Base-by-base conservation (phyloP, 2,113 vertebrate genomes). In the Equus przewalskii region DNA sequence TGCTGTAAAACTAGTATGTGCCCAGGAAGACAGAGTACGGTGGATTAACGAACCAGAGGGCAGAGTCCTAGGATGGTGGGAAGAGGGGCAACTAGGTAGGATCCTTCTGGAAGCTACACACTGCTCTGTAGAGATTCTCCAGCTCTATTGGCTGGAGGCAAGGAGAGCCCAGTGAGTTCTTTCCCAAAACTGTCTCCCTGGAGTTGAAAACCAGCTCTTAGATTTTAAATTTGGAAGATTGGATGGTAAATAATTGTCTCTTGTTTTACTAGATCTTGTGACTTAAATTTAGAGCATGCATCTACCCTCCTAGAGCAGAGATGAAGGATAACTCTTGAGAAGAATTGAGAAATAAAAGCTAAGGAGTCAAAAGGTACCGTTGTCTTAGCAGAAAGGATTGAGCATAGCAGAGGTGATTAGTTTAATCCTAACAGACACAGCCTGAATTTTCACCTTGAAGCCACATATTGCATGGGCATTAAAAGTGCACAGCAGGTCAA, bases 141-240 rank as follows among this genome's bases (percentile, higher is more conserved):
- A 84, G 56, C 2, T 18, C 22, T 65, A 21, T 4, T 93, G 91
- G 90, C 78, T 33, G 15, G 75, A 69, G 85, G 26, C 91, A 90
- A 82, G 69, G 0, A n/a, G 19, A 3, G 3, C 1, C n/a, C 94
- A 94, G 8, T 91, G 88, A 86, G 11, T 0, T 87, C 75, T 91
- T 97, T 97, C 46, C 91, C 92, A 69, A 80, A 0, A 4, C 44
- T 83, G 36, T 3, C 46, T 97, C 91, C 92, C 94, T 85, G 46
- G 60, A 89, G 33, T 86, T 89, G 88, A 64, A 94, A 80, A 83
- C 96, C 96, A 94, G 73, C 83, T 97, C 96, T 96, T 97, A 97
- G 94, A 97, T 93, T 90, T 73, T 98, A 98, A 98, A 75, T 36
- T 72, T 91, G 89, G 28, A 6, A 93, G 18, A 8, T 0, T 0